Conservation (phyloP, 1,140 invertebrate species). For the Drosophila varians region DNA sequence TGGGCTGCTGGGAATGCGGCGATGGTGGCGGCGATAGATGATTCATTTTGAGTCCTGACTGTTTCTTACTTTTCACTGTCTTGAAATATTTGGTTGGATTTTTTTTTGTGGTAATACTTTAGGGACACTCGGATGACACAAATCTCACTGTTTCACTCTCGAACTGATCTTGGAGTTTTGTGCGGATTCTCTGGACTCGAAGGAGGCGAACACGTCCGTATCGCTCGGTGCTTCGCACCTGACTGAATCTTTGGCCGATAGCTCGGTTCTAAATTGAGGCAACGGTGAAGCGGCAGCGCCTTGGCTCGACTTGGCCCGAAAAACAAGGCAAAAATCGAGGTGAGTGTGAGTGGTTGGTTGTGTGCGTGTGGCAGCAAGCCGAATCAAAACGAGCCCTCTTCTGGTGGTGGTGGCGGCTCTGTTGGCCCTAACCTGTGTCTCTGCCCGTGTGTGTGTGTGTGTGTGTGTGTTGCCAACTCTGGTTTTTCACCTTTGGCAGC, state of each 20-base stretch:
- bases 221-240: conserved; percentile 83
- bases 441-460: conserved; percentile 16
- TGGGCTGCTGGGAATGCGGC: conserved; percentile 78
- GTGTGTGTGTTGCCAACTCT: conserved; percentile 68
- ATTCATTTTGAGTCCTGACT: conserved; percentile 66
- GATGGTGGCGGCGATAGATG: conserved; percentile 82
- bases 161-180: conserved; percentile 23
- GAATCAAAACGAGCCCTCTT: conserved; percentile 72
- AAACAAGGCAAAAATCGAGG: conserved; percentile 66
- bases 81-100: conserved; percentile 23
- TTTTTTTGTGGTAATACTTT: background rate
- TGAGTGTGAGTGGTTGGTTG: conserved; percentile 15
- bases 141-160: conserved; percentile 38
- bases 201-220: conserved; percentile 79
- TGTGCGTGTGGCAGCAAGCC: conserved; percentile 53
- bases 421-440: conserved; percentile 11
- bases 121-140: conserved; percentile 11
- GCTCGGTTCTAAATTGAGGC: conserved; percentile 79
- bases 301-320: conserved; percentile 24
- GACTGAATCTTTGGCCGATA: conserved; percentile 83
- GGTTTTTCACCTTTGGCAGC: conserved; percentile 81
- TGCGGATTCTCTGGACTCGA: conserved; percentile 36
- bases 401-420: conserved; percentile 20
- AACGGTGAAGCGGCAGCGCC: conserved; percentile 77
- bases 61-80: conserved; percentile 6